Evolutionary conservation across 2,113 vertebrate genomes (phyloP).

Genomic region (Festucalex cinctus): DNA sequence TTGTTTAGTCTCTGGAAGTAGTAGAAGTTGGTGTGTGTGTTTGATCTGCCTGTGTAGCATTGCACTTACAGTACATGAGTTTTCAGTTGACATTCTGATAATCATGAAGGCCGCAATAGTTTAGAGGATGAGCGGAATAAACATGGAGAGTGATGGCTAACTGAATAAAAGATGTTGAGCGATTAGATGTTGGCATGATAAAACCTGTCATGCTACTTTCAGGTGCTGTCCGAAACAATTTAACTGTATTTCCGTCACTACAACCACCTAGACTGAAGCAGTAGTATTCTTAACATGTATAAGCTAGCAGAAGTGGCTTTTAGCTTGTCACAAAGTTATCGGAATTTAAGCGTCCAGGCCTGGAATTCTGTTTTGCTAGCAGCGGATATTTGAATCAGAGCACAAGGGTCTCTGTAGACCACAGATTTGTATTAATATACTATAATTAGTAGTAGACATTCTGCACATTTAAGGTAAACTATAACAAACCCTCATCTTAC

Average conservation of each 20-base stretch:
- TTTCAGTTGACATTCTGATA: slow-evolving; percentile 22
- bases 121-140: background rate
- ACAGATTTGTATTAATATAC: background rate
- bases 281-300: background rate
- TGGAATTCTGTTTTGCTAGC: background rate
- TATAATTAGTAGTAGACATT: background rate
- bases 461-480: background rate
- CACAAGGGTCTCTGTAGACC: background rate
- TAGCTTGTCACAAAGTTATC: background rate
- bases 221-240: background rate
- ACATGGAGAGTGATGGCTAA: background rate
- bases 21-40: slow-evolving; percentile 36
- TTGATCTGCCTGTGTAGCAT: slow-evolving; percentile 7
- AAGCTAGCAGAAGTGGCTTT: background rate
- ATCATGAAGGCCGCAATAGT: slow-evolving; percentile 3
- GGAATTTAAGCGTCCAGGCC: background rate
- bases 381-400: background rate
- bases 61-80: slow-evolving; percentile 4
- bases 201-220: background rate
- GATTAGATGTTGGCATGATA: background rate
- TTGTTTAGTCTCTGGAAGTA: slow-evolving; percentile 53
- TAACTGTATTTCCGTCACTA: background rate
- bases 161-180: background rate
- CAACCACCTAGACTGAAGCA: background rate
- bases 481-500: background rate